A percentile compares a stretch with the other conserved stretches of the same genome.
Conservation (phyloP, 2,888 invertebrate genomes). For the Drosophila nigricruria region DNA sequence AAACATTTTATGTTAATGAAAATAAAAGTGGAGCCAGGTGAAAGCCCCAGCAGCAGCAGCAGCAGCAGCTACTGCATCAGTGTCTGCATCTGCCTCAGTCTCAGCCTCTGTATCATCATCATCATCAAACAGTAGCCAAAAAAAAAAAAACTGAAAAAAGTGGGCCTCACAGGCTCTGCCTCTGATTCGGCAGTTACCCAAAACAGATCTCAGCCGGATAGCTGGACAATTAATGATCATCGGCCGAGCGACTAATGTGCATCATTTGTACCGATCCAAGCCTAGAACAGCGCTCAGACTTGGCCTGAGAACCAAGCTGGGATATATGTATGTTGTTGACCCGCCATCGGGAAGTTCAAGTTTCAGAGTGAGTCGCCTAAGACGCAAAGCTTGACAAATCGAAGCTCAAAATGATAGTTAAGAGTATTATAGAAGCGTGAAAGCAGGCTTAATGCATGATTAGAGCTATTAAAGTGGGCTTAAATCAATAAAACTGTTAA, state of each 20-base stretch:
- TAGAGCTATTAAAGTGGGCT: neutral
- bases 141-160: neutral
- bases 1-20: slow-evolving; percentile 82
- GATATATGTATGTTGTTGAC: slow-evolving; percentile 27
- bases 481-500: neutral
- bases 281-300: slow-evolving; percentile 8
- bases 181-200: slow-evolving; percentile 19
- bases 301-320: neutral
- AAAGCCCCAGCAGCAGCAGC: slow-evolving; percentile 47
- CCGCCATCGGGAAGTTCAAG: slow-evolving; percentile 11
- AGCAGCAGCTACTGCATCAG: neutral
- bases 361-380: too few species aligned
- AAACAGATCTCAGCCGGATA: slow-evolving; percentile 36
- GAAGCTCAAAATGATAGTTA: neutral
- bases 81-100: neutral
- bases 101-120: neutral
- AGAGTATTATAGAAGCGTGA: neutral
- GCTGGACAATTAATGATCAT: slow-evolving; percentile 47
- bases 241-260: slow-evolving; percentile 47
- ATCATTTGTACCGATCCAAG: slow-evolving; percentile 34
- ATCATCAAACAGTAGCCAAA: slow-evolving; percentile 45
- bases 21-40: slow-evolving; percentile 66
- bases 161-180: slow-evolving; percentile 45
- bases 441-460: slow-evolving; percentile 1
- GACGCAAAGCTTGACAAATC: slow-evolving; percentile 2